A percentile compares a stretch with the other conserved stretches of the same genome.
phyloP scores from a whole-genome alignment of 2,888 invertebrate species.

The Nemotelus pantherinus region DNA sequence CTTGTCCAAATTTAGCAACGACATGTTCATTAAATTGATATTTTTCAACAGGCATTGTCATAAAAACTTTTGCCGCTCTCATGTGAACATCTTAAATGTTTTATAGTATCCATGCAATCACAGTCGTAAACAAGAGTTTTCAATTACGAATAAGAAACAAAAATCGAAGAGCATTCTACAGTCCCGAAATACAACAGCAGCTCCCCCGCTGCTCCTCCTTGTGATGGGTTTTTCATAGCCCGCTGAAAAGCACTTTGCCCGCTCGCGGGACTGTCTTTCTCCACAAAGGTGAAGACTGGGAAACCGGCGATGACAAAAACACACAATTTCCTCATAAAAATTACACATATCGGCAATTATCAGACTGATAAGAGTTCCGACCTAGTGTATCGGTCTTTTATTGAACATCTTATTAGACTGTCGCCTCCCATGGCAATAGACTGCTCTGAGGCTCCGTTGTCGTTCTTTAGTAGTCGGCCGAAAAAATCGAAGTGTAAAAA shows the following conservation, averaged over 20 bases:
- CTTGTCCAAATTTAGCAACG: neutral
- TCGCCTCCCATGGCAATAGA: neutral
- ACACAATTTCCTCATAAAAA: neutral
- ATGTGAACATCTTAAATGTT: constrained; percentile 35
- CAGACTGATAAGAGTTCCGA: constrained; percentile 32
- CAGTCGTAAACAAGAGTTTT: constrained; percentile 43
- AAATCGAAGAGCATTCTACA: constrained; percentile 16
- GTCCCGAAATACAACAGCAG: neutral
- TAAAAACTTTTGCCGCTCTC: neutral
- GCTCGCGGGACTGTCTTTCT: neutral
- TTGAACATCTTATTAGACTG: constrained; percentile 22
- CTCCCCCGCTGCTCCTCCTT: neutral
- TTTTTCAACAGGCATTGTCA: neutral
- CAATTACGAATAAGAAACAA: constrained; percentile 32
- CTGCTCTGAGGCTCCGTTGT: no score
- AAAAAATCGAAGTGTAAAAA: neutral
- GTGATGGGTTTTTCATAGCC: no score
- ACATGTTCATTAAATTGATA: constrained; percentile 23
- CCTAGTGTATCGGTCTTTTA: constrained; percentile 33
- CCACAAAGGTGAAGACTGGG: neutral
- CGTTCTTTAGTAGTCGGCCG: neutral
- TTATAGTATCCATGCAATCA: constrained; percentile 26
- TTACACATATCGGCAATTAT: constrained; percentile 40
- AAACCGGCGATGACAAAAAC: neutral
- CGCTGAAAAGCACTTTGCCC: neutral